Evolutionary conservation across 2,888 invertebrate species (phyloP), one percentile per base, ranked within the genome.

Genomic region (Scaptodrosophila latifasciaeformis): DNA sequence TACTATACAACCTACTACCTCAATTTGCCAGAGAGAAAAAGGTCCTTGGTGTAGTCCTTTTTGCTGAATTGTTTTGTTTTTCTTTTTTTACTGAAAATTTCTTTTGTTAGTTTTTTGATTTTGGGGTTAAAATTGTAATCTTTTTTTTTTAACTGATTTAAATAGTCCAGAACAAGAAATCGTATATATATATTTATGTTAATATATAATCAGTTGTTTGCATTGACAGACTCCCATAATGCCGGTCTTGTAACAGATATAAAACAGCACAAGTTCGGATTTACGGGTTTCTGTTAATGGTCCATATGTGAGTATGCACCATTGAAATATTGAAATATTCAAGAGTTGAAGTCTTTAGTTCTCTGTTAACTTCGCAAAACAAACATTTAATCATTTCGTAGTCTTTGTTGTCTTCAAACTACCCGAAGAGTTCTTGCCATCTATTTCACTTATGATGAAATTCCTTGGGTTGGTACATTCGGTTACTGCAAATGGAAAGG

Each of bases 1-100:
- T 86, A 86, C 86, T 86, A 86, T 86, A 86, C 86, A 86, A 86
- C 86, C 86, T 86, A 86, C 86, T 86, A 86, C 86, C 86, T 86
- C 86, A 86, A 83, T 84, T 83, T 85, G 86, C 86, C 85, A 85
- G 85, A 86, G 72, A 84, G 72, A 77, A 67, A 70, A 75, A 76
- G 81, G 76, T 75, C 79, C 76, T 71, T 71, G 62, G 64, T 75
- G 65, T 59, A 68, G 64, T 62, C 77, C 67, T 64, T 72, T 68
- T 62, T 67, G 67, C 56, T 55, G 21, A 47, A 39, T 50, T 47
- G 39, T 46, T 52, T 46, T 45, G 34, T 49, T 51, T 24, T 7
- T 24, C 24, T 7, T 24, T 3, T 24, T 24, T 24, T 3, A 24
- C 7, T 24, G 24, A 7, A 24, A 24, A 24, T 24, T 3, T 15